Evolutionary conservation across 2,888 invertebrate genomes (phyloP).

Genomic region (Agrotis exclamationis): DNA sequence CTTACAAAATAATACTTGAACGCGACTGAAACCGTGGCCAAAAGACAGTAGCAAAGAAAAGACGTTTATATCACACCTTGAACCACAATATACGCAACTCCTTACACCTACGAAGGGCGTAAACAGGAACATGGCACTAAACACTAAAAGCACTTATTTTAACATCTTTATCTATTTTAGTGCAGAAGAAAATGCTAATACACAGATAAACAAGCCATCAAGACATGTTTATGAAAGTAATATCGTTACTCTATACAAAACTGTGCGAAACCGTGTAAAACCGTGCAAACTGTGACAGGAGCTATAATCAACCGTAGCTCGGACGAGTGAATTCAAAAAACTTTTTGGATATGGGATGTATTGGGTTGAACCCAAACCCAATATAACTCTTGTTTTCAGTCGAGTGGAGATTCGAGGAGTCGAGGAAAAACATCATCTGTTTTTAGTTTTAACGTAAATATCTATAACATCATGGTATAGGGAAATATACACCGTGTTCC

Average conservation of each 20-base stretch:
- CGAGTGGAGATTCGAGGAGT: constrained; percentile 15
- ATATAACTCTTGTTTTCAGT: constrained; percentile 40
- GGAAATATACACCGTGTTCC: too few species aligned
- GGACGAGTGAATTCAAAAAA: constrained; percentile 42
- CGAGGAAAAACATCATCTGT: constrained; percentile 27
- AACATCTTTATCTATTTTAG: constrained; percentile 60
- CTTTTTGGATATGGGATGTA: constrained; percentile 32
- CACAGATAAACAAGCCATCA: constrained; percentile 47
- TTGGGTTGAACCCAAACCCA: constrained; percentile 32
- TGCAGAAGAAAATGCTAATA: constrained; percentile 61
- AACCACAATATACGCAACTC: constrained; percentile 8
- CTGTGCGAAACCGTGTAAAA: constrained; percentile 20
- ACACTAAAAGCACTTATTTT: constrained; percentile 48
- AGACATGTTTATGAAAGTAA: constrained; percentile 52
- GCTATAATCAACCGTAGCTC: constrained; percentile 44
- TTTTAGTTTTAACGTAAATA: constrained; percentile 38
- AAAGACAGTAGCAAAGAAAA: neutral
- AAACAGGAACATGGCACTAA: constrained; percentile 32
- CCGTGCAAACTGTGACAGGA: constrained; percentile 22
- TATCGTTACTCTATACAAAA: constrained; percentile 48
- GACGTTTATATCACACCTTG: neutral
- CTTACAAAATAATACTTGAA: too few species aligned
- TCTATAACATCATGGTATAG: neutral
- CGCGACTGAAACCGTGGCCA: too few species aligned
- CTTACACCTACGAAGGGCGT: constrained; percentile 26